Base-by-base conservation (phyloP, 2,797 vertebrate genomes). In the Eurystomus glaucurus region DNA sequence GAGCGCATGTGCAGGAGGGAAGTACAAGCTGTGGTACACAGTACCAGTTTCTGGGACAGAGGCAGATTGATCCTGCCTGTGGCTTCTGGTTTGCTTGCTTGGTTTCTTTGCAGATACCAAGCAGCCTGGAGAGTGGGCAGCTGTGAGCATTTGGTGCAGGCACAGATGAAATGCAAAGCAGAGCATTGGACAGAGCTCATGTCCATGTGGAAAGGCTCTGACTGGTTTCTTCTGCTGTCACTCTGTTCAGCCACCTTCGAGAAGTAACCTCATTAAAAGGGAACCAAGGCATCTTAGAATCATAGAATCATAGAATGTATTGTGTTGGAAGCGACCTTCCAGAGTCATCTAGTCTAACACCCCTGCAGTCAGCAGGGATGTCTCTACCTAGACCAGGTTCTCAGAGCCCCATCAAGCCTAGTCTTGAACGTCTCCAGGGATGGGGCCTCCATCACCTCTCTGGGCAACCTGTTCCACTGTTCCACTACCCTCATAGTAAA, bases 21-120 rank as follows among this genome's bases (percentile, higher is more conserved):
- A 25, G 39, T 13, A 37, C 35, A 12, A 45, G 15, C 17, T 77
- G 45, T 43, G 65, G 39, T 37, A 45, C 9, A 37, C 0, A 0
- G 60, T 37, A 23, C 29, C 31, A 22, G 14, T 57, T 77, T 35
- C 72, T 45, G 39, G 19, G 66, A 26, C 25, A 64, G 33, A 65
- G 35, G 22, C n/a, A 80, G 39, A 16, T 10, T 65, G 60, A 69
- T 12, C 15, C n/a, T 60, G 20, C 60, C n/a, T 60, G 17, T 48
- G 50, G 33, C 28, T 92, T 84, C 65, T 50, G 15, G 5, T 66
- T 95, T 70, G 21, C 6, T 77, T 31, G 17, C 25, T 78, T 52
- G 6, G 22, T 75, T 86, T 70, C 57, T 79, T 50, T 69, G 41
- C 37, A 48, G 48, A 22, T 51, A 45, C 0, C 58, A 22, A 68